Percentiles rank a stretch among this genome's conserved stretches.
Conservation (phyloP, 1,140 invertebrate species). For the Aphelenchoides fujianensis region DNA sequence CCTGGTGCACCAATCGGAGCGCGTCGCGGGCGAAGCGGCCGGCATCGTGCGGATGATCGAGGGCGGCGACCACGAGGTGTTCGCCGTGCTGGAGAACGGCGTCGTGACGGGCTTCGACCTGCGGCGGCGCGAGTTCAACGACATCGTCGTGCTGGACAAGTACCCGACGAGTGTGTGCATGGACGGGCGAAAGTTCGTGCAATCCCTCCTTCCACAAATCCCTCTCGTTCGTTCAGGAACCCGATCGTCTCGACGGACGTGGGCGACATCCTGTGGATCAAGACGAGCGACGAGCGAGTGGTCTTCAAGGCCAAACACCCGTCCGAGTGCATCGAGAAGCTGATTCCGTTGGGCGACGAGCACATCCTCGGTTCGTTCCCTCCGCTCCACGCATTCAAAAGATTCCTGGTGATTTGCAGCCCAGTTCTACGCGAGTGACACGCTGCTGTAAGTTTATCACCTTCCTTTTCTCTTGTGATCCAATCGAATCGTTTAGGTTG, state of each 20-base stretch:
- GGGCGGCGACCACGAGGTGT: background rate
- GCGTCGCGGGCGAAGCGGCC: background rate
- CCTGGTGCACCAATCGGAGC: background rate
- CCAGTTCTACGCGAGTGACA: background rate
- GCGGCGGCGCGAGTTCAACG: background rate
- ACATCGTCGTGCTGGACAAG: background rate
- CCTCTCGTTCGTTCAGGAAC: background rate
- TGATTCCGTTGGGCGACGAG: background rate
- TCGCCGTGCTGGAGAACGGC: background rate
- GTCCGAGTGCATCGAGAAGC: background rate
- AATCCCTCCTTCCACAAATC: background rate
- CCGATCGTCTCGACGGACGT: slow-evolving; percentile 7
- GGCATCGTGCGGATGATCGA: background rate
- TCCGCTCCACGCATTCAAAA: too few relatives aligned
- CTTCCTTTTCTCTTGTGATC: background rate
- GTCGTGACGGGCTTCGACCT: background rate
- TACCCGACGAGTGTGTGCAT: background rate
- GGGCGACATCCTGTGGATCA: slow-evolving; percentile 7
- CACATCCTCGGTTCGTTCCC: background rate
- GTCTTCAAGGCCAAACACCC: background rate
- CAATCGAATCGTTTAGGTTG: background rate
- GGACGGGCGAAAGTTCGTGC: background rate
- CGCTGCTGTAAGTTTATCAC: background rate
- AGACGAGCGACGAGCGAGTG: background rate
- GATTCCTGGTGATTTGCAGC: too few relatives aligned